Percentiles rank a stretch among this genome's conserved stretches.
Conservation (phyloP, 1,140 invertebrate species). For the Pentalonia nigronervosa region DNA sequence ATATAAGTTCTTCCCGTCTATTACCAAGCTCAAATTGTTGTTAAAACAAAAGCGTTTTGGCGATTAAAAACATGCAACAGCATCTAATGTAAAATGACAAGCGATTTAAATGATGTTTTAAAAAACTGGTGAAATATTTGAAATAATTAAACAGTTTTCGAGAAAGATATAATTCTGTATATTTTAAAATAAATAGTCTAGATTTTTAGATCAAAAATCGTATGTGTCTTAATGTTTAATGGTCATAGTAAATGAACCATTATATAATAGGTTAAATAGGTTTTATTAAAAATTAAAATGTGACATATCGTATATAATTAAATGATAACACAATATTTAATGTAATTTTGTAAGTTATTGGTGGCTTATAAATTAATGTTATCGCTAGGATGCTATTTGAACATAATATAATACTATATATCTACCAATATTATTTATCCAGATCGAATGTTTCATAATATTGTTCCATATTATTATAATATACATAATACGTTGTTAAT, state of each 20-base stretch:
- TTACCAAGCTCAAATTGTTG: not conserved
- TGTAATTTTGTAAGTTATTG: not conserved
- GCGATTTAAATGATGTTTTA: not conserved
- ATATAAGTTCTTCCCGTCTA: not conserved
- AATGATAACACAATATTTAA: not conserved
- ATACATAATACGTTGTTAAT: not conserved
- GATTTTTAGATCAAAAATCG: not conserved
- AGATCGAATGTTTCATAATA: not conserved
- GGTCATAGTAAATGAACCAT: not conserved
- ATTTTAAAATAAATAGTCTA: not conserved
- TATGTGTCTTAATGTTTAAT: not conserved
- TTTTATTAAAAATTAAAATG: conserved; percentile 8
- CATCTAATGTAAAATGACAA: not conserved
- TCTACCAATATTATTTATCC: not conserved
- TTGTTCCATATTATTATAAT: conserved; percentile 2
- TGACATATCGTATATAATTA: not conserved
- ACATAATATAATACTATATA: not conserved
- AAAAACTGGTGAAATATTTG: not conserved
- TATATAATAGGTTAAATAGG: not conserved
- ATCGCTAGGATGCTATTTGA: not conserved
- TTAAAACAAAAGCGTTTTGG: not conserved
- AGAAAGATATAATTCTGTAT: not conserved
- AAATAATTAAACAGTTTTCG: not conserved
- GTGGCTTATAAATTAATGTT: not conserved
- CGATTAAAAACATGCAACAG: not conserved